Evolutionary conservation across 2,888 invertebrate genomes (phyloP).

Genomic region (Melitaea athalia): DNA sequence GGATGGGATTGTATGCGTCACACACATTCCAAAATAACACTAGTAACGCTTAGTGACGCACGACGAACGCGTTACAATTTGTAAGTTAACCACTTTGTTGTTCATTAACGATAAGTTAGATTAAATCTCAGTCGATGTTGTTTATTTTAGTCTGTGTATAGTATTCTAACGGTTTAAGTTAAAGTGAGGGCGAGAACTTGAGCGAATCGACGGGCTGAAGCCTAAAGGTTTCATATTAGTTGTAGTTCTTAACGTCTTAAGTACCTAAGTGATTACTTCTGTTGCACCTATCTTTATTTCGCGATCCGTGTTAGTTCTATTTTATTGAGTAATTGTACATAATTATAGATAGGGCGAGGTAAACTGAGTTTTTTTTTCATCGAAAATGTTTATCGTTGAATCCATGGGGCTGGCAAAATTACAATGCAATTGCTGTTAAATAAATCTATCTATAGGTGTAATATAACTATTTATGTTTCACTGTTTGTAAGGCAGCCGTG

Average conservation of each 20-base stretch:
- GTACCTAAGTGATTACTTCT: slow-evolving; percentile 72
- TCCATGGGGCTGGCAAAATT: slow-evolving; percentile 51
- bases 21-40: slow-evolving; percentile 79
- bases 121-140: slow-evolving; percentile 80
- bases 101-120: slow-evolving; percentile 81
- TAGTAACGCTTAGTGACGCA: slow-evolving; percentile 67
- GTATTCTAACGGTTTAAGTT: slow-evolving; percentile 75
- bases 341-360: slow-evolving; percentile 77
- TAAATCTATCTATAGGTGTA: slow-evolving; percentile 59
- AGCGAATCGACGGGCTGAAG: slow-evolving; percentile 75
- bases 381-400: slow-evolving; percentile 71
- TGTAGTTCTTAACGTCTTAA: slow-evolving; percentile 60
- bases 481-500: slow-evolving; percentile 48
- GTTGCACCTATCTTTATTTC: slow-evolving; percentile 75
- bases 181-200: slow-evolving; percentile 75
- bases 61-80: slow-evolving; percentile 66
- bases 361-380: slow-evolving; percentile 65
- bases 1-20: slow-evolving; percentile 61
- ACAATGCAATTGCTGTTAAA: slow-evolving; percentile 68
- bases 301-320: slow-evolving; percentile 75
- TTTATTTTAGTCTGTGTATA: slow-evolving; percentile 78
- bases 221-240: slow-evolving; percentile 73
- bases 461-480: slow-evolving; percentile 67
- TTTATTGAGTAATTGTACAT: slow-evolving; percentile 71
- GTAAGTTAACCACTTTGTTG: slow-evolving; percentile 81